Evolutionary conservation across 2,888 invertebrate species (phyloP).

Genomic region (Heteropelma amictum): DNA sequence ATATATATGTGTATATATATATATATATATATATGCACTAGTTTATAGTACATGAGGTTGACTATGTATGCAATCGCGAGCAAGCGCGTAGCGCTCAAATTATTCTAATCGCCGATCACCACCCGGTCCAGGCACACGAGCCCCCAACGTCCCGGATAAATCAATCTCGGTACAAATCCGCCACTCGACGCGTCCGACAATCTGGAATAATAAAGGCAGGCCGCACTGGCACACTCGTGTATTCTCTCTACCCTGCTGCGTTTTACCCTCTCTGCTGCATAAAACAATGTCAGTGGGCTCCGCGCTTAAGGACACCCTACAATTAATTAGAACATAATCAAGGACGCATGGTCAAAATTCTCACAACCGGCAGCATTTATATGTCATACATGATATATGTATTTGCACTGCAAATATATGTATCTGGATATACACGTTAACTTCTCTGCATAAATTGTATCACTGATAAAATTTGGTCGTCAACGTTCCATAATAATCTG

Average conservation of each 20-base stretch:
- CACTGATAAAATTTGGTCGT: too few species aligned
- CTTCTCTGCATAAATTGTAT: too few species aligned
- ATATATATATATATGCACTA: background rate
- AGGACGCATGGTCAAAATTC: constrained; percentile 24
- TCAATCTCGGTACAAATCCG: constrained; percentile 56
- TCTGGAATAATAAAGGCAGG: constrained; percentile 57
- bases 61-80: constrained; percentile 4
- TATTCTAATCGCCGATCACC: constrained; percentile 54
- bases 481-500: too few species aligned
- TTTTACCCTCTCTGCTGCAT: background rate
- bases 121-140: constrained; percentile 32
- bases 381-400: constrained; percentile 11
- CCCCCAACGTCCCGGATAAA: constrained; percentile 54
- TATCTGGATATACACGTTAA: too few species aligned
- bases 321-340: constrained; percentile 52
- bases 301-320: background rate
- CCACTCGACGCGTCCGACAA: constrained; percentile 51
- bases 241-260: constrained; percentile 1
- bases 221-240: constrained; percentile 34
- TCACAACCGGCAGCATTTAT: background rate
- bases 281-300: background rate
- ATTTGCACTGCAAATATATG: too few species aligned
- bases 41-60: background rate
- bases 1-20: background rate
- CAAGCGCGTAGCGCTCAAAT: constrained; percentile 39